Conservation (phyloP, 2,113 vertebrate genomes). For the Felis chaus region DNA sequence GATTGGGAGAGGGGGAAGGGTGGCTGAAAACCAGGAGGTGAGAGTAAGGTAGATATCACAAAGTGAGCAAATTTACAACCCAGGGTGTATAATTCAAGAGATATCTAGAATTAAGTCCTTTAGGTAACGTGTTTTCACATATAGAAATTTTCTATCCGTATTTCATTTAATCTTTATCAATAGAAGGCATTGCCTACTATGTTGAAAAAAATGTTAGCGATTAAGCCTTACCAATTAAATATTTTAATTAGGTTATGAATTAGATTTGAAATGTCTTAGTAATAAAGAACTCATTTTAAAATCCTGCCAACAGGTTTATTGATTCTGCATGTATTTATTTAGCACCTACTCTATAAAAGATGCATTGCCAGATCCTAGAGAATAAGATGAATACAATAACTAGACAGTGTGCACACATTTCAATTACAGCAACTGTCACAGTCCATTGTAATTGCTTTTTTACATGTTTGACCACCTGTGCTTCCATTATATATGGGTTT, state of each 20-base stretch:
- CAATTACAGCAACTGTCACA: neutral
- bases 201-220: neutral
- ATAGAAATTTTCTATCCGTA: neutral
- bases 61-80: neutral
- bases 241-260: slow-evolving; percentile 38
- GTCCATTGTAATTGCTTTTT: neutral
- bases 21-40: neutral
- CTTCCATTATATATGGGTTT: neutral
- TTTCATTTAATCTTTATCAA: slow-evolving; percentile 11
- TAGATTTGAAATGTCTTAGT: neutral
- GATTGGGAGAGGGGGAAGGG: neutral
- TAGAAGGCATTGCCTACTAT: neutral
- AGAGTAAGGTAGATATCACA: neutral
- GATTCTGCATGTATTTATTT: slow-evolving; percentile 35
- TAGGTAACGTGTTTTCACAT: neutral
- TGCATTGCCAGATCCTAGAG: neutral
- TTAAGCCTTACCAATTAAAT: neutral
- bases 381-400: neutral
- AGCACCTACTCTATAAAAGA: neutral
- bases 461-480: neutral
- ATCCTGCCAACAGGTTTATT: neutral
- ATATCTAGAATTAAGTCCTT: neutral
- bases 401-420: neutral
- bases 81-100: neutral
- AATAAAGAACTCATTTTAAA: neutral